Base-by-base conservation (phyloP, 1,140 invertebrate species). In the Drosophila kurseongensis region DNA sequence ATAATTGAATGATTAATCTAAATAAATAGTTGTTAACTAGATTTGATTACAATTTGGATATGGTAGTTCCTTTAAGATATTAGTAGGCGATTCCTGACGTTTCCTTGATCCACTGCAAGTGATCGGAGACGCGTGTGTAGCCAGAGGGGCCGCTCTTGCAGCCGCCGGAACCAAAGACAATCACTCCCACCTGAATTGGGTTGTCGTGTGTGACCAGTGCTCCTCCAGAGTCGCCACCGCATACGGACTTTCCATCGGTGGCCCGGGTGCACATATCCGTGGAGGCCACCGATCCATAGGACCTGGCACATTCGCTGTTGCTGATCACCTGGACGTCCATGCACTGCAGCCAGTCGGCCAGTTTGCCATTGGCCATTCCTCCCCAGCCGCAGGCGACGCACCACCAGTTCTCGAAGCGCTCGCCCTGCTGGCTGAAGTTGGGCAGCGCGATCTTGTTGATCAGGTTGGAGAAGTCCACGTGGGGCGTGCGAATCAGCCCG, bases 311-410 rank as follows among this genome's bases (percentile, higher is more conserved):
- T 14, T 75, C 51, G 0, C 0, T 0, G 23, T 55, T 74, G 58
- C 72, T 75, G 0, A 75, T 74, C 9, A 63, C 16, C 38, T 75
- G 72, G 14, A 75, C 38, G n/a, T 75, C 32, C 18, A 56, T 54
- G 38, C 72, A 75, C 29, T 75, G 72, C 32, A 75, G 40, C 68
- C 59, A 74, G 2, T 57, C n/a, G 13, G 80, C 58, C 14, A 50
- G 12, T 0, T 58, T 36, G 1, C 56, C 73, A 7, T 51, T 54
- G 9, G 72, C 16, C n/a, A 61, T 57, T 42, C 47, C 50, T 12
- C 83, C 83, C 83, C 83, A 85, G 47, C 82, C 82, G 27, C 82
- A 85, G 47, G 83, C 69, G 2, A 69, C 62, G 9, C 6, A 14
- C 58, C 52, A 47, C 51, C 66, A 41, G 52, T 82, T 78, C 4